Percentiles rank a stretch among this genome's conserved stretches.
Evolutionary conservation across 2,888 invertebrate genomes (phyloP).

Genomic region (Brachynemurus nebulosus): DNA sequence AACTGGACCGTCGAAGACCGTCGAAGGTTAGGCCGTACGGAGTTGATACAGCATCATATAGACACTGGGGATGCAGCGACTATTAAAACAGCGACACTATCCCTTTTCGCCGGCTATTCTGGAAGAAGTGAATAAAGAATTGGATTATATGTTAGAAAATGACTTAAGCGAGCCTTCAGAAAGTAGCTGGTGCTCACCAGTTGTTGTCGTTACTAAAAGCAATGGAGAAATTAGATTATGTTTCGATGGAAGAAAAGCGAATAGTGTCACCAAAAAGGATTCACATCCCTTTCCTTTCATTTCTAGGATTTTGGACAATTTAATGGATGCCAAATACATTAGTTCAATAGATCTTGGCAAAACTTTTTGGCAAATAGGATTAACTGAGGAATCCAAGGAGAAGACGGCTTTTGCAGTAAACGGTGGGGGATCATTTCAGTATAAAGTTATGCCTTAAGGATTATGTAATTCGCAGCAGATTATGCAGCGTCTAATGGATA

Average conservation of each 20-base stretch:
- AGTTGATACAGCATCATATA: no score
- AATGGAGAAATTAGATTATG: not conserved
- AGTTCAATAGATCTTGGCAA: not conserved
- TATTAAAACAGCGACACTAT: no score
- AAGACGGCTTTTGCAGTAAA: not conserved
- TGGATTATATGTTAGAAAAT: no score
- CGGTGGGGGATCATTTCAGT: not conserved
- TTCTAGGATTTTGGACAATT: not conserved
- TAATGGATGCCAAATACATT: not conserved
- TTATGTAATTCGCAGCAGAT: slow-evolving; percentile 15
- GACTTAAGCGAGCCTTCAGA: no score
- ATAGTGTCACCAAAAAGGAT: not conserved
- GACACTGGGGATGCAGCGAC: no score
- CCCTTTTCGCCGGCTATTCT: no score
- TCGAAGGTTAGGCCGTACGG: no score
- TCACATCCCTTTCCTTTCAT: not conserved
- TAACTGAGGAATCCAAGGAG: not conserved
- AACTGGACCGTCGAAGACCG: no score
- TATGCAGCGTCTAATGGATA: slow-evolving; percentile 17
- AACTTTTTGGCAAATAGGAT: not conserved
- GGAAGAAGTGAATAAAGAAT: no score
- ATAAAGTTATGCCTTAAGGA: slow-evolving; percentile 16
- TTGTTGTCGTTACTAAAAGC: not conserved
- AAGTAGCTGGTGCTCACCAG: no score
- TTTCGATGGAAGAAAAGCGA: not conserved